Evolutionary conservation across 2,888 invertebrate genomes (phyloP).

Genomic region (Erebia palarica): DNA sequence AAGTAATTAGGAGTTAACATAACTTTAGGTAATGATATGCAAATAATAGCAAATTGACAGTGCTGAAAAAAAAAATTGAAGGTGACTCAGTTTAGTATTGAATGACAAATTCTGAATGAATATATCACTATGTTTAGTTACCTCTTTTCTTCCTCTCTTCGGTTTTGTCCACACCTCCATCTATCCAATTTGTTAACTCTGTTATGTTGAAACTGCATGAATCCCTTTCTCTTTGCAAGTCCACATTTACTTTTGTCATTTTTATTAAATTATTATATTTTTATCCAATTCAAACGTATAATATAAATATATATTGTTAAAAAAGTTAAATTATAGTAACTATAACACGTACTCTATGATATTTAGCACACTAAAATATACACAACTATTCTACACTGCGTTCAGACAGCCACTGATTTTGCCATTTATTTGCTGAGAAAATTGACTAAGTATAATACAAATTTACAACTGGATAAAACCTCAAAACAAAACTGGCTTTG

Average conservation of each 20-base stretch:
- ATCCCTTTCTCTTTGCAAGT: conserved; percentile 87
- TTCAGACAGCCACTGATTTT: conserved; percentile 17
- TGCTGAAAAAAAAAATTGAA: background rate
- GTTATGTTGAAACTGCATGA: conserved; percentile 88
- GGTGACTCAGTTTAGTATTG: background rate
- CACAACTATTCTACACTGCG: conserved; percentile 18
- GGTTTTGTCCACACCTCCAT: conserved; percentile 90
- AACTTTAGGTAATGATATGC: background rate
- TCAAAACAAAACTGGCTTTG: background rate
- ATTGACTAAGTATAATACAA: background rate
- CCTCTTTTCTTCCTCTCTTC: conserved; percentile 83
- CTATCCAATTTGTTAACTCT: conserved; percentile 90
- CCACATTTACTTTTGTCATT: conserved; percentile 81
- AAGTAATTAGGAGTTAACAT: too few relatives aligned
- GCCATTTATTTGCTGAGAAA: background rate
- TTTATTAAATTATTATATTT: background rate
- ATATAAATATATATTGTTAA: background rate
- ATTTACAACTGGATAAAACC: background rate
- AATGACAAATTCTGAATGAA: background rate
- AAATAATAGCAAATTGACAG: background rate
- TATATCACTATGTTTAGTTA: conserved; percentile 41
- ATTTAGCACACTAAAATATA: background rate
- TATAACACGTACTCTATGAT: background rate
- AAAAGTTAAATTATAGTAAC: background rate
- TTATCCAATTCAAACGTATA: background rate